Base-by-base conservation (phyloP, 2,888 invertebrate genomes). In the Conchocele bisecta region DNA sequence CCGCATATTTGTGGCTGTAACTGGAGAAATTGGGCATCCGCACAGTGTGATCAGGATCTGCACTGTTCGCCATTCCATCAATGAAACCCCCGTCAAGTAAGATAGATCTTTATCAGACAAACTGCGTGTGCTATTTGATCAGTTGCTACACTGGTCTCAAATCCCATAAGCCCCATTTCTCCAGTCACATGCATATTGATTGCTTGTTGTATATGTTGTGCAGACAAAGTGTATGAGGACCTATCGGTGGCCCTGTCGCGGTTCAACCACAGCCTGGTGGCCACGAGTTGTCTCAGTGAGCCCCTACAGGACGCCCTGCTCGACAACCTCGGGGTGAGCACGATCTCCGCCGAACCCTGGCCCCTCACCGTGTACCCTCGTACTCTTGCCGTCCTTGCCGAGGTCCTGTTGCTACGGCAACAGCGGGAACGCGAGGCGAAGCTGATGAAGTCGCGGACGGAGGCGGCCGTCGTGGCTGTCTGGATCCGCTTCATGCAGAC, bases 401-500 rank as follows among this genome's bases (percentile, higher is more conserved):
- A 98, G 92, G 93, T 94, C 86, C 92, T 98, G 33, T 91, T 98
- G 20, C 83, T 91, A 26, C 84, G 88, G 50, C 91, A 91, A 71
- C 91, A 91, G 83, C 81, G 92, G 95, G 89, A 90, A 66, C 71
- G 89, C 9, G 89, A 89, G 61, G 88, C 89, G 44, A 89, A 91
- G 79, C 95, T 96, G 88, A 94, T 95, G 28, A 95, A 95, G 69
- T 94, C 95, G 53, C 97, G 97, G 86, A 96, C 96, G 83, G 98
- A 98, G 92, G 95, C 95, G 31, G 95, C 95, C 28, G 97, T 97
- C 81, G 94, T 97, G 41, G 95, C 95, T 56, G 97, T 98, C 89
- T 98, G 98, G 97, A 95, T 96, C 90, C 94, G 96, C 88, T 93
- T 98, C 20, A 94, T 98, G 11, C 95, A 96, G 86, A 97, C 97